phyloP scores from a whole-genome alignment of 2,797 vertebrate species.

The Ptychadena robeensis region DNA sequence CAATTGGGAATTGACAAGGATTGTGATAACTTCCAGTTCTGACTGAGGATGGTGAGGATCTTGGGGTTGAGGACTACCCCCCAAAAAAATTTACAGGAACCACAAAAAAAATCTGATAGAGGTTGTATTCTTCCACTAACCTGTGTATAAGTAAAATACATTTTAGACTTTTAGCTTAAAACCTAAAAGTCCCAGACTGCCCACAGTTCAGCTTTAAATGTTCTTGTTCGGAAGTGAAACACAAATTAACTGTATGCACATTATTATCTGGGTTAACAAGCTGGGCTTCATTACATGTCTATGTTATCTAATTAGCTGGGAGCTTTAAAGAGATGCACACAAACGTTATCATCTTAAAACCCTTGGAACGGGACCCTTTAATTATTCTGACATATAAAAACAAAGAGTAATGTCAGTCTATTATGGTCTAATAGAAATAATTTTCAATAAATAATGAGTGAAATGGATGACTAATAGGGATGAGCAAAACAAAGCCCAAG shows the following conservation, averaged over 20 bases:
- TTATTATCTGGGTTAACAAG: background rate
- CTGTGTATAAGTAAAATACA: too few species aligned
- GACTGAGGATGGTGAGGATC: too few species aligned
- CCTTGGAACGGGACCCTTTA: conserved; percentile 28
- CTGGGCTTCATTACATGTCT: conserved; percentile 28
- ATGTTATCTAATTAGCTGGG: conserved; percentile 45
- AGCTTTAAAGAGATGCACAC: conserved; percentile 19
- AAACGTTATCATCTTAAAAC: background rate
- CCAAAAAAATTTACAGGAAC: too few species aligned
- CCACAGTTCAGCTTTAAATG: too few species aligned
- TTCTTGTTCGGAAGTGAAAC: background rate
- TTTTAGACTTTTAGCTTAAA: background rate
- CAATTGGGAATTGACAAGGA: too few species aligned
- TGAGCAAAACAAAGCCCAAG: background rate
- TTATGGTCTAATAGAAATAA: background rate
- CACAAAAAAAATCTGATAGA: too few species aligned
- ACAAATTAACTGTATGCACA: background rate
- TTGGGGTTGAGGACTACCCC: too few species aligned
- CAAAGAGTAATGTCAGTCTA: background rate
- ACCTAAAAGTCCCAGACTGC: background rate
- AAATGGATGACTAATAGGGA: background rate
- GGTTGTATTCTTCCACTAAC: too few species aligned
- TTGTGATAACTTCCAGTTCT: too few species aligned
- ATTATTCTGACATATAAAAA: background rate
- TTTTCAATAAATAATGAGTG: background rate